Evolutionary conservation across 53 echinoderm and acorn worm species (phyloP).

Genomic region (Henricia sp.): DNA sequence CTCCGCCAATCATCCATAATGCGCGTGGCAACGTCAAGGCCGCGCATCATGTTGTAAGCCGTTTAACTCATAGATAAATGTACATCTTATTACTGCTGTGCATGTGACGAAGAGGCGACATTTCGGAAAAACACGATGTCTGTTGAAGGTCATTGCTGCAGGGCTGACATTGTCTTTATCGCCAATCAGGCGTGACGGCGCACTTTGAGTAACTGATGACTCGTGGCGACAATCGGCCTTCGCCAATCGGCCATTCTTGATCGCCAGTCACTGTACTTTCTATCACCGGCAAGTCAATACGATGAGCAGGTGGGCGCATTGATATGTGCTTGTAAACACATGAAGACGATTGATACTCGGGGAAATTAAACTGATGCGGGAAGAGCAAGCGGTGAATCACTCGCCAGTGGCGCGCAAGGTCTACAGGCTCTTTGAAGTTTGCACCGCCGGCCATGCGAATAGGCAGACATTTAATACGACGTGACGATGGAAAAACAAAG

Average conservation of each 20-base stretch:
- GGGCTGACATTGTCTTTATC: neutral
- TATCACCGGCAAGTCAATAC: neutral
- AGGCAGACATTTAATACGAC: too few species aligned
- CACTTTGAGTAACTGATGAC: neutral
- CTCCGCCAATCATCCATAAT: too few species aligned
- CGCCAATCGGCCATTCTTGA: neutral
- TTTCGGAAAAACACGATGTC: neutral
- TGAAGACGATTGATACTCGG: neutral
- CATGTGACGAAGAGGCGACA: too few species aligned
- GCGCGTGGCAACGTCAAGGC: too few species aligned
- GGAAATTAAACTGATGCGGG: conserved; percentile 3
- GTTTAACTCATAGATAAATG: too few species aligned
- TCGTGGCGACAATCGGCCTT: neutral
- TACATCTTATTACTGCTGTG: too few species aligned
- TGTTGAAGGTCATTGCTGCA: neutral
- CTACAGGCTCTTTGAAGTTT: too few species aligned
- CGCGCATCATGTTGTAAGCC: too few species aligned
- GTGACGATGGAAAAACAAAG: too few species aligned
- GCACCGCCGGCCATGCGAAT: too few species aligned
- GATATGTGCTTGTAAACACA: neutral
- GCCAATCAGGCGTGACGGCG: neutral
- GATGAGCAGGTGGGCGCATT: conserved; percentile 25
- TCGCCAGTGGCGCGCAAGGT: too few species aligned
- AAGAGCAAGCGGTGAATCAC: too few species aligned
- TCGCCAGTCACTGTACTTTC: conserved; percentile 22